phyloP scores from a whole-genome alignment of 2,888 invertebrate species.

The Eudemis profundana region DNA sequence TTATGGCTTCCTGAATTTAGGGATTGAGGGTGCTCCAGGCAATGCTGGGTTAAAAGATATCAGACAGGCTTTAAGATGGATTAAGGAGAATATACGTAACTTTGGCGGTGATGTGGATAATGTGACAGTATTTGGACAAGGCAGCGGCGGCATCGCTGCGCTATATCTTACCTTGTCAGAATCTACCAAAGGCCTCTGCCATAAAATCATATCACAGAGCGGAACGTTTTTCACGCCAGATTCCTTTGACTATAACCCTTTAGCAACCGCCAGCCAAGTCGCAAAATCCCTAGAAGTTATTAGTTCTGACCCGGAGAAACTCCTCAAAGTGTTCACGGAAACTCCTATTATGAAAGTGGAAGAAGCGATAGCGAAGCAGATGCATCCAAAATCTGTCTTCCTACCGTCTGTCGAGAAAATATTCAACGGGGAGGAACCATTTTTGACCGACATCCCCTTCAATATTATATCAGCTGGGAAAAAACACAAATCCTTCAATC shows the following conservation, averaged over 20 bases:
- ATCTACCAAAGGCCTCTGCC: constrained; percentile 73
- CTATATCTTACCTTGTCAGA: constrained; percentile 73
- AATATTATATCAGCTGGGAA: constrained; percentile 67
- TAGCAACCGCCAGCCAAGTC: constrained; percentile 71
- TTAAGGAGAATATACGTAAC: constrained; percentile 68
- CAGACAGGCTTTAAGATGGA: constrained; percentile 76
- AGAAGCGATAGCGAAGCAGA: constrained; percentile 76
- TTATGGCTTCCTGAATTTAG: constrained; percentile 78
- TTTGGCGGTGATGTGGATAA: constrained; percentile 76
- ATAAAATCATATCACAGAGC: constrained; percentile 75
- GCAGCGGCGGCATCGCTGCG: constrained; percentile 75
- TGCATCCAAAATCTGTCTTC: constrained; percentile 75
- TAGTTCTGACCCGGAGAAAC: constrained; percentile 62
- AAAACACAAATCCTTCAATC: constrained; percentile 59
- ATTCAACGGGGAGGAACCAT: constrained; percentile 73
- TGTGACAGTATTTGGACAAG: constrained; percentile 78
- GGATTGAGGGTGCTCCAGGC: constrained; percentile 73
- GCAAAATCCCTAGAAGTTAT: constrained; percentile 71
- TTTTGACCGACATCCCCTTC: constrained; percentile 74
- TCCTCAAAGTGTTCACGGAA: constrained; percentile 65
- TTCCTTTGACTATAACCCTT: constrained; percentile 67
- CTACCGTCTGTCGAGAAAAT: constrained; percentile 70
- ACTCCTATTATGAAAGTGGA: constrained; percentile 64
- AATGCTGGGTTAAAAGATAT: constrained; percentile 81
- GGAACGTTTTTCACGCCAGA: constrained; percentile 71